Base-by-base conservation (phyloP, 2,888 invertebrate species). In the Agrotis segetum region DNA sequence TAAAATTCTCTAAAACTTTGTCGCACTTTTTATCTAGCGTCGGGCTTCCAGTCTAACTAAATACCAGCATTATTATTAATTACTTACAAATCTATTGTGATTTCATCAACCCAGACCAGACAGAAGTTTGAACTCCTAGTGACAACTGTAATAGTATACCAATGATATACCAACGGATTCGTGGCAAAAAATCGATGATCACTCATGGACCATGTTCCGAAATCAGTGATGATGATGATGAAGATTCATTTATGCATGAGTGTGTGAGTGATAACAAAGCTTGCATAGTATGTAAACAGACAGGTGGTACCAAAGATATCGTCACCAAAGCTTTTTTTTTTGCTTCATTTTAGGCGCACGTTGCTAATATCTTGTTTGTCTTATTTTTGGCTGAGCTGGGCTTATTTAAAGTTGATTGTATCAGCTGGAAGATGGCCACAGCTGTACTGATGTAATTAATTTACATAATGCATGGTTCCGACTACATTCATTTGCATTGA, bases 231-330 rank as follows among this genome's bases (percentile, higher is more conserved):
- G 34, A 19, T 34, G 34, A 19, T 5, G n/a, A 21, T 47, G n/a
- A 40, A 69, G 24, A 29, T 1, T 44, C 14, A 16, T 49, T 29
- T 16, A 16, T 49, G 21, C 16, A 11, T 55, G 62, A 67, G 24
- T 53, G 47, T 1, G 55, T 73, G 46, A 46, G n/a, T 46, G 11
- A 11, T 11, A 34, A 19, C 46, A 29, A 19, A 46, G 2, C 0
- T 21, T 47, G 46, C 56, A 13, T 52, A 16, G 13, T 29, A 29
- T 21, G 13, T 29, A 29, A 29, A 3, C n/a, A 19, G 76, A 21
- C 79, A 83, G 79, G 68, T 79, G 79, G 34, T 3, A 29, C 29
- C 62, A 49, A 75, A 66, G 68, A 83, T 83, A 83, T 74, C 68
- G 52, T 56, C 74, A 34, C 58, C 44, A 50, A 7, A 34, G 7